Percentiles rank a stretch among this genome's conserved stretches.
Conservation (phyloP, 2,113 vertebrate species). For the Pluvialis apricaria region DNA sequence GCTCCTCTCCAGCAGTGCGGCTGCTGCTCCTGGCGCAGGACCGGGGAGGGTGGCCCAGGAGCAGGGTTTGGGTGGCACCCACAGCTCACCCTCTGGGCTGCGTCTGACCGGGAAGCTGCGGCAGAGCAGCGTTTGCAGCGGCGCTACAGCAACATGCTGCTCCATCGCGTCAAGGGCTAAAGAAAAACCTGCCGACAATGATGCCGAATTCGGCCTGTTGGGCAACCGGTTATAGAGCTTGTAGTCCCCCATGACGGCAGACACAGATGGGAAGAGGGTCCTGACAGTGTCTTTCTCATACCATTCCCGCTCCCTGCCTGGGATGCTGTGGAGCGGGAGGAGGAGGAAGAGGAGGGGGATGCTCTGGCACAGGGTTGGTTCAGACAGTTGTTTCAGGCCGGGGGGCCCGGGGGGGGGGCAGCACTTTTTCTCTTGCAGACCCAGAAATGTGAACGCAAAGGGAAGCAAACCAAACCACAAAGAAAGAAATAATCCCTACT, state of each 20-base stretch:
- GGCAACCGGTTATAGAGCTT: background rate
- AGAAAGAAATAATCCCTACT: background rate
- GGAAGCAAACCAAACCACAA: background rate
- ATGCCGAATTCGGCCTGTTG: rapidly evolving
- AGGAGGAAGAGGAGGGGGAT: background rate
- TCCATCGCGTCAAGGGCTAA: rapidly evolving
- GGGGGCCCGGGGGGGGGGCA: background rate
- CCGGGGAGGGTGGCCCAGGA: background rate
- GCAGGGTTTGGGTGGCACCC: background rate
- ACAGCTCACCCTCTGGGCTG: background rate
- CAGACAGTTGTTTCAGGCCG: background rate
- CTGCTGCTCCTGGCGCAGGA: background rate
- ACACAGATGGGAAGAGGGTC: background rate
- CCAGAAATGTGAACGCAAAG: background rate
- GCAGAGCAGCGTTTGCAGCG: background rate
- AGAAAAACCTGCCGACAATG: rapidly evolving
- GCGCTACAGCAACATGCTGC: background rate
- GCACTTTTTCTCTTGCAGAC: background rate
- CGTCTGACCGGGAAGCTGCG: rapidly evolving
- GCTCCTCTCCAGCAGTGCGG: background rate
- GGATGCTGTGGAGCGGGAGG: background rate
- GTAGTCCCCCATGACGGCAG: background rate
- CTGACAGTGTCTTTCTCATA: background rate
- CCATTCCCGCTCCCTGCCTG: background rate
- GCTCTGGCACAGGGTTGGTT: background rate